Evolutionary conservation across 2,888 invertebrate genomes (phyloP), one percentile per base, ranked within the genome.

Genomic region (Brachyptera putata): DNA sequence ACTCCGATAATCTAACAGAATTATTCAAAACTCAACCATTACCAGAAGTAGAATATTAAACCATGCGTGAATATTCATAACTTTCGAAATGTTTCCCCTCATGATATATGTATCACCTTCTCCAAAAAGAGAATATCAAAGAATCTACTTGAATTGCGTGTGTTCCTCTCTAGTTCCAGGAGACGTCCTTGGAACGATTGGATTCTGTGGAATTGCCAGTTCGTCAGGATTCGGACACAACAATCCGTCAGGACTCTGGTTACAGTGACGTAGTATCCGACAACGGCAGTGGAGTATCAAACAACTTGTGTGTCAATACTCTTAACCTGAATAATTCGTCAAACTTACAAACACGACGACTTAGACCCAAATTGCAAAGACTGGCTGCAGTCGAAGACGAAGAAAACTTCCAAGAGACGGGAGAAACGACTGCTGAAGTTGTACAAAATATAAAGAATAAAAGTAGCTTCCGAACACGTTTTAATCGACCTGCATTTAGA

Each of bases 211-310:
- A 18, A 3, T 18, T 39, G 14, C 25, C 43, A 9, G n/a, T 13
- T 3, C 56, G 59, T 5, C 61, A 61, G 30, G 61, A 63, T 41
- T 56, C 60, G 0, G 61, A 57, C 49, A 14, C 59, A 14, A 56
- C 67, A 61, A 57, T 58, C 63, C 67, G 67, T 24, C 70, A 67
- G 55, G 70, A 67, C 65, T 70, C 67, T 14, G 68, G 65, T 65
- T 69, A 65, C 63, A 70, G 66, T 61, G 70, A 66, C 63, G 68
- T 62, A 63, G 68, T 66, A 37, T 70, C 66, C 30, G 70, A 70
- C 64, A 67, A 67, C 49, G 69, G 69, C 13, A 37, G 50, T 26
- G 39, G 18, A 14, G 57, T 46, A 21, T 57, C 56, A 53, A 3
- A 25, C 22, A 18, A n/a, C 43, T 9, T 36, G 24, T n/a, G 37